Base-by-base conservation (phyloP, 2,888 invertebrate species). In the Drosophila sordidapex region DNA sequence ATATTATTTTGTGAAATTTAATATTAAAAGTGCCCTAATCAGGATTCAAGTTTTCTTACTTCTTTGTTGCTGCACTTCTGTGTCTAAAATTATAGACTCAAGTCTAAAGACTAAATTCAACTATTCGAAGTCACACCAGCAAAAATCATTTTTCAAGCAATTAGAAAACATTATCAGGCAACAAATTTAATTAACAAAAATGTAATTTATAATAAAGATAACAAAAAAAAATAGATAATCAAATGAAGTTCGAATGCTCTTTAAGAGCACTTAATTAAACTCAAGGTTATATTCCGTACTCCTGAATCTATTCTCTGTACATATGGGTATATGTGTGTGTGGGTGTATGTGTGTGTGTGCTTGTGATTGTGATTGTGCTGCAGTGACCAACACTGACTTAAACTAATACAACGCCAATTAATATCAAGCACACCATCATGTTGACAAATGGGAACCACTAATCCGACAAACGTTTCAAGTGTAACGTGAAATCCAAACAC, bases 381-480 rank as follows among this genome's bases (percentile, higher is more conserved):
- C 27, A 31, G 60, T 62, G 68, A 51, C 48, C 60, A 62, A 33
- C 52, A 68, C 66, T 67, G 89, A 86, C 68, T 74, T 76, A 38
- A 70, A 84, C 85, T 74, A 87, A 87, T 80, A 74, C 74, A 81
- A 76, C 60, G 75, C 73, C 88, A 89, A 87, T 89, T 86, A 89
- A 88, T 90, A 72, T 73, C 66, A 71, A 67, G 66, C 82, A 74
- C 79, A 81, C 87, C 74, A 79, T 76, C 81, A 78, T 67, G 80
- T 79, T 90, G 90, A 90, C 89, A 91, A 90, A 90, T 91, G 89
- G 80, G 77, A 74, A 67, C 33, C 74, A 84, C 91, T 87, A 90
- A 89, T 90, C 83, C 79, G 60, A 71, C 77, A 70, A 74, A 67
- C 59, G 61, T 58, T 84, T 64, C 57, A 61, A 78, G 61, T 82